phyloP scores from a whole-genome alignment of 2,888 invertebrate species.

The Chydorus sphaericus region DNA sequence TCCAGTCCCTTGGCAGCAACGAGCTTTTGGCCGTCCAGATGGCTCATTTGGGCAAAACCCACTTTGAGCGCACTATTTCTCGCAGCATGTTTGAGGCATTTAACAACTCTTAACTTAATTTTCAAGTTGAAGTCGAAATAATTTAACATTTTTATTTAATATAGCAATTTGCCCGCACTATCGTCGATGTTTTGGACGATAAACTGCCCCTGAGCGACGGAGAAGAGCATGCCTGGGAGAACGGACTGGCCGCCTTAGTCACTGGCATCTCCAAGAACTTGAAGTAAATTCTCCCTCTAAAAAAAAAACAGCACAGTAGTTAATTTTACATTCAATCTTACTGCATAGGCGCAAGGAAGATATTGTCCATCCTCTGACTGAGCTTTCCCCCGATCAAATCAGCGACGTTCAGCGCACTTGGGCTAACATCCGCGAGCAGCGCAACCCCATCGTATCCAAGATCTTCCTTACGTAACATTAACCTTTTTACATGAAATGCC shows the following conservation, averaged over 20 bases:
- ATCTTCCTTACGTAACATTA: neutral
- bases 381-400: neutral
- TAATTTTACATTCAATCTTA: neutral
- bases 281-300: neutral
- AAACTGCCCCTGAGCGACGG: slow-evolving; percentile 31
- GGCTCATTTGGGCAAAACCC: neutral
- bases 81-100: neutral
- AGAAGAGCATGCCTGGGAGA: slow-evolving; percentile 33
- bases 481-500: too few species aligned
- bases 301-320: neutral
- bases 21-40: neutral
- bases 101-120: neutral
- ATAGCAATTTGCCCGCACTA: slow-evolving; percentile 17
- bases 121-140: neutral
- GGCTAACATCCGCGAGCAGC: slow-evolving; percentile 2
- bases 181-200: slow-evolving; percentile 30
- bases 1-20: slow-evolving; percentile 25
- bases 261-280: slow-evolving; percentile 2
- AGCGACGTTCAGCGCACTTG: neutral
- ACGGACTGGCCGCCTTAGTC: slow-evolving; percentile 17
- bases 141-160: neutral
- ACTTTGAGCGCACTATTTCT: neutral
- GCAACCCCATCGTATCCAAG: neutral
- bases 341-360: neutral
- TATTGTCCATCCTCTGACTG: neutral